Percentiles rank a stretch among this genome's conserved stretches.
Conservation (phyloP, 2,888 invertebrate genomes). For the Dichetophora obliterata region DNA sequence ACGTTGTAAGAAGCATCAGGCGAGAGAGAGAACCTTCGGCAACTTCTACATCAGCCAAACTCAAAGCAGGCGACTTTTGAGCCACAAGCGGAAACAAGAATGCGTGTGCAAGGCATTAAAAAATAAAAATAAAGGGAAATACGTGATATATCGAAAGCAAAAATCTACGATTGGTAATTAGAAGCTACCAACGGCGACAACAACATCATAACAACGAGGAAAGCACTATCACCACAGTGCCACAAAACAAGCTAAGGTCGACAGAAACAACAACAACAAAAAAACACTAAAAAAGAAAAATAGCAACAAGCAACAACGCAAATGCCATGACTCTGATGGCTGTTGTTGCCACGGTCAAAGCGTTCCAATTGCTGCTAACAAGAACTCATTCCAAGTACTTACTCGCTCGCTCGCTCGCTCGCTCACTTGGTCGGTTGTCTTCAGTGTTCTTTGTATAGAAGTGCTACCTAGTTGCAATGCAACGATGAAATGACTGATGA, state of each 20-base stretch:
- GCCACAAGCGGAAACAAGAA: neutral
- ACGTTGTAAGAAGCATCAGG: neutral
- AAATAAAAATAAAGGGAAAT: neutral
- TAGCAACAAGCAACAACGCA: neutral
- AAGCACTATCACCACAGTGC: neutral
- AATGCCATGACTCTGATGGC: neutral
- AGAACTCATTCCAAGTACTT: neutral
- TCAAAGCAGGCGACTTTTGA: too few species aligned
- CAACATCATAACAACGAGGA: neutral
- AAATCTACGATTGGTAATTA: too few species aligned
- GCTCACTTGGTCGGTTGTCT: neutral
- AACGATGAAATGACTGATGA: neutral
- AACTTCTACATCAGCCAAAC: too few species aligned
- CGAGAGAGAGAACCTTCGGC: neutral
- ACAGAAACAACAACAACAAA: neutral
- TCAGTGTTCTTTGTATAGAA: neutral
- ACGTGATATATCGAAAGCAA: neutral
- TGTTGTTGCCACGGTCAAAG: constrained; percentile 13
- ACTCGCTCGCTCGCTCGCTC: neutral
- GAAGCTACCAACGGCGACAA: too few species aligned
- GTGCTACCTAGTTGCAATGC: too few species aligned
- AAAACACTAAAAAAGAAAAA: too few species aligned
- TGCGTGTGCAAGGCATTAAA: neutral
- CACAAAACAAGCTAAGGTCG: neutral
- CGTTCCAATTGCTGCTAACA: neutral